A percentile compares a stretch with the other conserved stretches of the same genome.
Conservation (phyloP, 2,888 invertebrate genomes). For the Microctonus hyperodae region DNA sequence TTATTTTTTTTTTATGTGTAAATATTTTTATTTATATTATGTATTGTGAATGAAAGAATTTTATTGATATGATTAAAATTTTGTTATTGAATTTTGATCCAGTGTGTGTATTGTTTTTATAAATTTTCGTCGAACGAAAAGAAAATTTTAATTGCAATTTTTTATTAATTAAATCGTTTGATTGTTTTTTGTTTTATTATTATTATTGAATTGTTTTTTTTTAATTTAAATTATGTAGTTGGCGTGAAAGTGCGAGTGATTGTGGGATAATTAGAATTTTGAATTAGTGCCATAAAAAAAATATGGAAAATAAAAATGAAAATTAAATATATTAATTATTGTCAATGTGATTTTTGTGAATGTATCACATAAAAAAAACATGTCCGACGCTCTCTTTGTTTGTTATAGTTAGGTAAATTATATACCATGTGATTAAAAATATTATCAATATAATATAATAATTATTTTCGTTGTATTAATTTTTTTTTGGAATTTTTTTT, state of each 20-base stretch:
- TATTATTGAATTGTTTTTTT: constrained; percentile 1
- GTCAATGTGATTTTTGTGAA: background rate
- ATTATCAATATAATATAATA: no score
- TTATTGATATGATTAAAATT: background rate
- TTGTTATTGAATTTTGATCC: background rate
- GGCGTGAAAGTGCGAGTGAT: constrained; percentile 36
- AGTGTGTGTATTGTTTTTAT: background rate
- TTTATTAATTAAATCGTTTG: constrained; percentile 9
- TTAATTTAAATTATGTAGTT: background rate
- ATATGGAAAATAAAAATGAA: background rate
- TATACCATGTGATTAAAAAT: background rate
- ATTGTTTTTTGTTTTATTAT: background rate
- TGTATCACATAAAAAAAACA: no score
- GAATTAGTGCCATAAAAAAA: constrained; percentile 15
- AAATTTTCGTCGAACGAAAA: background rate
- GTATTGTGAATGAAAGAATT: background rate
- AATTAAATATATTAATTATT: background rate
- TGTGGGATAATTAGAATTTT: background rate
- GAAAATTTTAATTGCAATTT: background rate
- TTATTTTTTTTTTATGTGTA: background rate
- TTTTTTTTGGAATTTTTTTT: background rate
- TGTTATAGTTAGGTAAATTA: background rate
- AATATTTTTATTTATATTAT: background rate
- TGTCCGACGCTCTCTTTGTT: background rate
- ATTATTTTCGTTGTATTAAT: background rate